Conservation (phyloP, 2,797 vertebrate genomes). For the Decapterus maruadsi region DNA sequence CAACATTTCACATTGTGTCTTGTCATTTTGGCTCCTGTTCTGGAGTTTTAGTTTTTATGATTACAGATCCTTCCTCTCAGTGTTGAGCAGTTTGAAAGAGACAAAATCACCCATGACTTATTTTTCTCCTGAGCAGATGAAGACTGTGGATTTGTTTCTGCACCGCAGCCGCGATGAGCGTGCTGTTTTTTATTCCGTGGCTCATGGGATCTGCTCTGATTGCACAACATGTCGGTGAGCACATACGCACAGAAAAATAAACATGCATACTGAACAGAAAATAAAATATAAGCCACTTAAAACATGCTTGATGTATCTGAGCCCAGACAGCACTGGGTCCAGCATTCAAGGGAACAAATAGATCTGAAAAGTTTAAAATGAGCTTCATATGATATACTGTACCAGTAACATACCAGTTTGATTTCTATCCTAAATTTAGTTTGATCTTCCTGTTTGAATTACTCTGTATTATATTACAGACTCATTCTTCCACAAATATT, state of each 20-base stretch:
- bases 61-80: not conserved
- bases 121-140: slow-evolving; percentile 16
- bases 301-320: slow-evolving; percentile 2
- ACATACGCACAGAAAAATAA: slow-evolving; percentile 17
- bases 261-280: not conserved
- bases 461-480: slow-evolving; percentile 14
- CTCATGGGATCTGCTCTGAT: slow-evolving; percentile 32
- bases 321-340: slow-evolving; percentile 21
- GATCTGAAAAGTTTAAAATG: slow-evolving; percentile 26
- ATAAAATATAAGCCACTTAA: slow-evolving; percentile 27
- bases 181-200: slow-evolving; percentile 34
- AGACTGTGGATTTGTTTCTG: slow-evolving; percentile 9
- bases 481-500: slow-evolving; percentile 15
- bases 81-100: slow-evolving; percentile 14
- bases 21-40: slow-evolving; percentile 25
- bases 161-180: not conserved
- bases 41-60: not conserved
- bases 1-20: not conserved
- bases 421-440: slow-evolving; percentile 13
- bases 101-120: not conserved
- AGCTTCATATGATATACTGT: slow-evolving; percentile 3
- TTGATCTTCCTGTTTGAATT: slow-evolving; percentile 23
- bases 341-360: slow-evolving; percentile 6
- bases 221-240: slow-evolving; percentile 46
- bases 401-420: slow-evolving; percentile 9